Conservation (phyloP, 2,797 vertebrate genomes). For the Chelidonichthys spinosus region DNA sequence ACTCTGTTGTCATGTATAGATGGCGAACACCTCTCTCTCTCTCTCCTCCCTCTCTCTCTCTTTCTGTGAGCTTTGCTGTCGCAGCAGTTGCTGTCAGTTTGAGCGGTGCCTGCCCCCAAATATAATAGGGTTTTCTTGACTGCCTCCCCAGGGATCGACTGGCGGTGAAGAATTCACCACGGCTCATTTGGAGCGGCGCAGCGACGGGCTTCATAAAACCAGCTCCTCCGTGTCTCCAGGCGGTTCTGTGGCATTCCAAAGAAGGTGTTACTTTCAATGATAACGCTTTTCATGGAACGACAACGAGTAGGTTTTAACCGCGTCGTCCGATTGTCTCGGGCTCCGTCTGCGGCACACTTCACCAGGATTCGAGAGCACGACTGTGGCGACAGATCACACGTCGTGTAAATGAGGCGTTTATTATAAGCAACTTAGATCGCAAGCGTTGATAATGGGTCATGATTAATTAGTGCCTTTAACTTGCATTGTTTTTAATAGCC, state of each 20-base stretch:
- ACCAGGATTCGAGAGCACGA: background rate
- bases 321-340: slow-evolving; percentile 52
- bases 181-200: slow-evolving; percentile 80
- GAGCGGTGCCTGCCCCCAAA: slow-evolving; percentile 83
- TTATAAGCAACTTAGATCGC: slow-evolving; percentile 25
- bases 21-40: slow-evolving; percentile 64
- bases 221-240: slow-evolving; percentile 78
- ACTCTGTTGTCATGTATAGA: slow-evolving; percentile 70
- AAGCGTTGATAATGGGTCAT: slow-evolving; percentile 15
- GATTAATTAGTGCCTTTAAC: slow-evolving; percentile 13
- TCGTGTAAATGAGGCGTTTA: slow-evolving; percentile 46
- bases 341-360: slow-evolving; percentile 55
- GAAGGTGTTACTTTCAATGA: slow-evolving; percentile 79
- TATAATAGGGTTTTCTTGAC: slow-evolving; percentile 86
- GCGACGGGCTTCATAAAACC: slow-evolving; percentile 77
- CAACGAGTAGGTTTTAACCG: slow-evolving; percentile 45
- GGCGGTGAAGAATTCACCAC: slow-evolving; percentile 82
- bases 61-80: slow-evolving; percentile 78
- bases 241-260: slow-evolving; percentile 76
- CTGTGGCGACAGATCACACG: no score
- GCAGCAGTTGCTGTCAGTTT: slow-evolving; percentile 86
- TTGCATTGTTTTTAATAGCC: no score
- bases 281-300: slow-evolving; percentile 71
- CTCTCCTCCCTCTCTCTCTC: slow-evolving; percentile 49
- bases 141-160: slow-evolving; percentile 81